Percentiles rank a stretch among this genome's conserved stretches.
Conservation (phyloP, 2,888 invertebrate genomes). For the Leptinotarsa tumamoca region DNA sequence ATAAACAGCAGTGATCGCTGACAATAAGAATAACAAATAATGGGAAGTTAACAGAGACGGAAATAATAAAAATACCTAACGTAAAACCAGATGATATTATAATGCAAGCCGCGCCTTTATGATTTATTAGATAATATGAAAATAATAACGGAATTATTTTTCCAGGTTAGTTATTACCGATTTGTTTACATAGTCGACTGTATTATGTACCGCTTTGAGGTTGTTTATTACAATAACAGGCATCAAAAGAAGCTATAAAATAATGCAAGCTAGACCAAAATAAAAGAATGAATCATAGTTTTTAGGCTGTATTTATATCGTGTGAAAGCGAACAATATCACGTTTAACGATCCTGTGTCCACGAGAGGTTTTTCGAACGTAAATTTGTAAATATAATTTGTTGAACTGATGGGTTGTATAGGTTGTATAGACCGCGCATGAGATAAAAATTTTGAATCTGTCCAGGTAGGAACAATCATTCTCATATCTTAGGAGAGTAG, state of each 20-base stretch:
- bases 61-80: slow-evolving; percentile 58
- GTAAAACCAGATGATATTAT: slow-evolving; percentile 55
- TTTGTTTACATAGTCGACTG: slow-evolving; percentile 52
- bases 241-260: slow-evolving; percentile 44
- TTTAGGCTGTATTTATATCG: neutral
- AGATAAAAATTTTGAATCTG: too few relatives aligned
- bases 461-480: too few relatives aligned
- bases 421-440: too few relatives aligned
- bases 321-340: neutral
- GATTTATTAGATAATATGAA: slow-evolving; percentile 58
- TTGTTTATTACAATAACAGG: slow-evolving; percentile 51
- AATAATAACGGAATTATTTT: slow-evolving; percentile 55
- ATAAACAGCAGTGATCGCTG: slow-evolving; percentile 20
- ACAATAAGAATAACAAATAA: slow-evolving; percentile 56
- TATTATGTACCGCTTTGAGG: slow-evolving; percentile 46
- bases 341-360: neutral
- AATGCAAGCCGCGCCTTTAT: slow-evolving; percentile 47
- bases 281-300: slow-evolving; percentile 14
- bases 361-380: too few relatives aligned
- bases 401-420: too few relatives aligned
- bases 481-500: too few relatives aligned
- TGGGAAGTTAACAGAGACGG: slow-evolving; percentile 57
- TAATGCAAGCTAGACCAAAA: slow-evolving; percentile 4
- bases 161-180: slow-evolving; percentile 53
- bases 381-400: too few relatives aligned